Base-by-base conservation (phyloP, 2,888 invertebrate species). In the Lasioglossum leucozonium region DNA sequence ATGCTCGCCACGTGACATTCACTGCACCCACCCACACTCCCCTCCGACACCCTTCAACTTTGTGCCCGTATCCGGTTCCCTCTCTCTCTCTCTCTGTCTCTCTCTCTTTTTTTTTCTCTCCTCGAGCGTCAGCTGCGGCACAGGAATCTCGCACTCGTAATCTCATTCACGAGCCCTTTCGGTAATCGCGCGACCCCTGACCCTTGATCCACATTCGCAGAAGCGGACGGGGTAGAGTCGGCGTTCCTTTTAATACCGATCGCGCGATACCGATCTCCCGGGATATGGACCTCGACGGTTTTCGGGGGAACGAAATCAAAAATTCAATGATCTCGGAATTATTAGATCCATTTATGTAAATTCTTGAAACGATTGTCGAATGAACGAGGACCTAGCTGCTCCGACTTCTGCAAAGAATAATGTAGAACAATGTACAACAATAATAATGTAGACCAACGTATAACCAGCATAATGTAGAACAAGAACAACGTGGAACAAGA, bases 1-100 rank as follows among this genome's bases (percentile, higher is more conserved):
- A 90, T 81, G 84, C 78, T 76, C 74, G 74, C 79, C 90, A 82
- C 82, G 85, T 84, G 83, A 85, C 90, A 89, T 84, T 79, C 83
- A 77, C 72, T 75, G 30, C 62, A 62, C 62, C 26, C 16, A 62
- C 26, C 26, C 62, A 5, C 30, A 5, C 30, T 26, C 16, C 5
- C 5, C 62, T 58, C 51, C 51, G 5, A 4, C 5, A 26, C 6
- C 30, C 30, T 30, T 5, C 16, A 16, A 26, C 30, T 30, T 62
- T 62, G 37, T 22, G n/a, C 78, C 69, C 82, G 77, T 82, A 79
- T 90, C 82, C 89, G 83, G 69, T 30, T 51, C 51, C n/a, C 22
- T 10, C 4, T 26, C n/a, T 26, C 11, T 58, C 34, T 34, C 65
- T 65, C 30, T 10, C 58, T 58, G n/a, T 51, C 22, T 10, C 4